Base-by-base conservation (phyloP, 2,113 vertebrate species). In the Malurus cyaneus region DNA sequence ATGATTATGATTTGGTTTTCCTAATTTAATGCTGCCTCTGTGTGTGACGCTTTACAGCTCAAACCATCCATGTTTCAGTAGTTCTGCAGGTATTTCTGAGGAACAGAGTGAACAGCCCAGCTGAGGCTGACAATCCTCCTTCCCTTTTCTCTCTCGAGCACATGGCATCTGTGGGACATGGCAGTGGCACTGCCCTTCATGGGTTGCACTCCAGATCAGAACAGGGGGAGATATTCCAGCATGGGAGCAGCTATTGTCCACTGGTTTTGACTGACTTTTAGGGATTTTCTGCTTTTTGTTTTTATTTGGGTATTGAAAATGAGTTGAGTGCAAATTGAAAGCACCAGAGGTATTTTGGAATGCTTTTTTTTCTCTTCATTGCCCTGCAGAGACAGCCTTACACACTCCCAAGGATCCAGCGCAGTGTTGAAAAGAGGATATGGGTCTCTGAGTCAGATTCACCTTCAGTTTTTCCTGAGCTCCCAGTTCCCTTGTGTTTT, bases 81-180 rank as follows among this genome's bases (percentile, higher is more conserved):
- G 29, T 14, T 41, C 18, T 91, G 14, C 5, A 6, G n/a, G 28
- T 52, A 20, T 56, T 88, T 79, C 41, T 72, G 5, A 60, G 52
- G 36, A 65, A 47, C 3, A 42, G 54, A 56, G 50, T 62, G 39
- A 73, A 21, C 32, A 60, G 11, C 18, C 7, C 6, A 18, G 12
- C 0, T 1, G 3, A 60, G 57, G 12, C 23, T 32, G 23, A 39
- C 0, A 1, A 87, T 42, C 11, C n/a, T 73, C 29, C 11, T 83
- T 70, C 21, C 31, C 47, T 49, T 66, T 4, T 0, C 18, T 56
- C 15, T 54, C 34, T 46, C 0, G 0, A 61, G 56, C n/a, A 46
- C 1, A 0, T 0, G 1, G 42, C 14, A 18, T 54, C 18, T 0
- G 0, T 32, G 24, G 71, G 13, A 61, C 29, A 1, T 1, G 1